phyloP scores from a whole-genome alignment of 1,140 invertebrate species.

The Zeugodacus cucurbitae region DNA sequence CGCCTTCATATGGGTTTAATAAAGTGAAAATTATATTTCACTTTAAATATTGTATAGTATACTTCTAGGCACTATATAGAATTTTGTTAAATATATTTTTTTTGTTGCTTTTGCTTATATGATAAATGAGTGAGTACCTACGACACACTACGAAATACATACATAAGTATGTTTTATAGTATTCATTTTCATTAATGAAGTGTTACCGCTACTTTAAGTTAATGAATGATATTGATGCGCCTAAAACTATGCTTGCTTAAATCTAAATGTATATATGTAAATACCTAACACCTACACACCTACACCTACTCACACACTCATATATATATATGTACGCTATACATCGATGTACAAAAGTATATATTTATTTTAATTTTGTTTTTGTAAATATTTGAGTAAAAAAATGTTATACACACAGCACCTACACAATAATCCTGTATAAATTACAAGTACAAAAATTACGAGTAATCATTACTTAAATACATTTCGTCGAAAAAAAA shows the following conservation, averaged over 20 bases:
- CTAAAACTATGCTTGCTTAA: constrained; percentile 34
- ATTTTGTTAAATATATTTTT: not conserved
- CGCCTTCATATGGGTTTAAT: not conserved
- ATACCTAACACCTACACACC: constrained; percentile 36
- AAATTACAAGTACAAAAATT: not conserved
- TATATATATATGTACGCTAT: not conserved
- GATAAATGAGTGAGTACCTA: constrained; percentile 16
- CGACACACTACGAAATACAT: not conserved
- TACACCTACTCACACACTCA: constrained; percentile 22
- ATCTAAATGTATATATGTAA: not conserved
- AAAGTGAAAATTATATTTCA: not conserved
- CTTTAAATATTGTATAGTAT: not conserved
- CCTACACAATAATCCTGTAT: not conserved
- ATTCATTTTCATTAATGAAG: not conserved
- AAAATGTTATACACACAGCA: not conserved
- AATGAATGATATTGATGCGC: not conserved
- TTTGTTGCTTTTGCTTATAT: not conserved
- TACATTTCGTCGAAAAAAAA: not conserved
- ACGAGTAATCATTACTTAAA: not conserved
- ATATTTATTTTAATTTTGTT: not conserved
- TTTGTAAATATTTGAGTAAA: not conserved
- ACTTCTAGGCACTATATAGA: not conserved
- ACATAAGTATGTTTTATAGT: not conserved
- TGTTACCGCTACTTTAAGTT: not conserved
- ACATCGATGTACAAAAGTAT: constrained; percentile 2